Percentiles rank a stretch among this genome's conserved stretches.
phyloP scores from a whole-genome alignment of 1,140 invertebrate species.

The Pteromalus puparum region DNA sequence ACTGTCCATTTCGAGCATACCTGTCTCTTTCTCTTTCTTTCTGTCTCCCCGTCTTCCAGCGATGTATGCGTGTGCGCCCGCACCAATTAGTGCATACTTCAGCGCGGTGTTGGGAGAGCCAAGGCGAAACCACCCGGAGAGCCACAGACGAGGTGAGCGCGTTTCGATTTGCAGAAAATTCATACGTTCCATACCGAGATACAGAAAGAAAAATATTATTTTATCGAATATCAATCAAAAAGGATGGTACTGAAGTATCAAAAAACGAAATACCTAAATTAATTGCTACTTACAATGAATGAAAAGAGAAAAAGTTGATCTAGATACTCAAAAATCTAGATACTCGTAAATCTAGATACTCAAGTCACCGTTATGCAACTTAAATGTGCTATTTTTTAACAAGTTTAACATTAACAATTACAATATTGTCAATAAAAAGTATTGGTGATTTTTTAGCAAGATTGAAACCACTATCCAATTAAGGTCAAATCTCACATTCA shows the following conservation, averaged over 20 bases:
- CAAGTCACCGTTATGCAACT: too few species aligned
- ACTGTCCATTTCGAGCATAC: constrained; percentile 44
- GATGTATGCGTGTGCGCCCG: constrained; percentile 54
- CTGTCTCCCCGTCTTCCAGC: constrained; percentile 40
- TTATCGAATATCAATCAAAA: too few species aligned
- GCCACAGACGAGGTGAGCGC: background rate
- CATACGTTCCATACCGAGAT: background rate
- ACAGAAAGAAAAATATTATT: background rate
- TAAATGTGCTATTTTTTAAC: too few species aligned
- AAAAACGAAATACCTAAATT: too few species aligned
- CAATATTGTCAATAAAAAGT: background rate
- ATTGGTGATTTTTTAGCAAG: background rate
- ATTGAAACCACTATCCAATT: constrained; percentile 28
- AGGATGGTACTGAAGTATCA: too few species aligned
- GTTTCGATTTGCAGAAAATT: constrained; percentile 21
- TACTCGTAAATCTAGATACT: too few species aligned
- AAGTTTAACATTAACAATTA: too few species aligned
- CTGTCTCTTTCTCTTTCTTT: constrained; percentile 18
- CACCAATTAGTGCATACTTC: constrained; percentile 73
- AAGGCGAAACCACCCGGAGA: constrained; percentile 33
- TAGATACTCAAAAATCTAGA: too few species aligned
- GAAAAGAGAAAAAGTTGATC: too few species aligned
- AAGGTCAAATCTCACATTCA: background rate
- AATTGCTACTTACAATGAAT: too few species aligned
- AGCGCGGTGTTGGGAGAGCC: constrained; percentile 56